Conservation (phyloP, 2,797 vertebrate species). For the Falco peregrinus region DNA sequence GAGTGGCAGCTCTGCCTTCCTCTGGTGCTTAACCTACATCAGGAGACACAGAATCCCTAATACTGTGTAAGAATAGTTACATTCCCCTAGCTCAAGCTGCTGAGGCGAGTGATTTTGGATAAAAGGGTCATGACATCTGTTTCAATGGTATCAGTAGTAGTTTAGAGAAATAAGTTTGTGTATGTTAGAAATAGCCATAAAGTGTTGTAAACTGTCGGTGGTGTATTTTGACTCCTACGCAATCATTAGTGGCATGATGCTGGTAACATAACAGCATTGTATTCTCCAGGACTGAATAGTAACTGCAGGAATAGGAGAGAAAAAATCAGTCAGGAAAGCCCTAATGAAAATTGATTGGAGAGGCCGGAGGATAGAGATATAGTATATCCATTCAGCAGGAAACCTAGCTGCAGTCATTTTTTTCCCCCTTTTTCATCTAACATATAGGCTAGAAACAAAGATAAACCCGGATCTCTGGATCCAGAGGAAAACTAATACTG, state of each 20-base stretch:
- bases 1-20: not conserved
- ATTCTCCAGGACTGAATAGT: not conserved
- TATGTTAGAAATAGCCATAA: not conserved
- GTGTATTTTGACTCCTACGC: conserved; percentile 3
- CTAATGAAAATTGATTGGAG: conserved; percentile 59
- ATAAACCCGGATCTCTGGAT: conserved; percentile 21
- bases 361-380: conserved; percentile 6
- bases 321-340: conserved; percentile 8
- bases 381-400: not conserved
- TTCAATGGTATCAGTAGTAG: not conserved
- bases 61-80: not conserved
- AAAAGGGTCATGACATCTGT: not conserved
- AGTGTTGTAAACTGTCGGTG: not conserved
- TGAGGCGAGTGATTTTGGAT: not conserved
- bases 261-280: not conserved
- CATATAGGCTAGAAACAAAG: conserved; percentile 41
- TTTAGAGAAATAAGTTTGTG: conserved; percentile 1
- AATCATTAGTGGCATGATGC: not conserved
- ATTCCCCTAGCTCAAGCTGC: not conserved
- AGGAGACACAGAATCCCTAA: not conserved
- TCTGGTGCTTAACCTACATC: not conserved
- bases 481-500: conserved; percentile 28
- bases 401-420: not conserved
- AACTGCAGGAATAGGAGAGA: not conserved
- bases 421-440: not conserved